Conservation (phyloP, 2,888 invertebrate genomes). For the Cordilura impudica region DNA sequence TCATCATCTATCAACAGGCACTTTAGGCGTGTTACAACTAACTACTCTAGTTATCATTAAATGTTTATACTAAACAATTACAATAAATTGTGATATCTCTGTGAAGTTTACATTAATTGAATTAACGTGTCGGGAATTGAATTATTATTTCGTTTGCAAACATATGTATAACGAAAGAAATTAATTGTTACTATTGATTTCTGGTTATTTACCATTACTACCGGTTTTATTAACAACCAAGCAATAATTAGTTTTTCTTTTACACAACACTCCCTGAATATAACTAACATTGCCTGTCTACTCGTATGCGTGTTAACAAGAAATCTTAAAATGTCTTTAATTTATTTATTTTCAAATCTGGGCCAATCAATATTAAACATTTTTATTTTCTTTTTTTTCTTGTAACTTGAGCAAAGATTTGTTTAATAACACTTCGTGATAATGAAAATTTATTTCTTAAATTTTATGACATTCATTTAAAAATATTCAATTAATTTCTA, state of each 20-base stretch:
- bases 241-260: not conserved
- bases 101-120: too few species aligned
- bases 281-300: not conserved
- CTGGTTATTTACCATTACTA: not conserved
- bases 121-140: too few species aligned
- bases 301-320: not conserved
- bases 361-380: constrained; percentile 29
- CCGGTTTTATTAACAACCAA: not conserved
- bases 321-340: not conserved
- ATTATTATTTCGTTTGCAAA: too few species aligned
- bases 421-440: too few species aligned
- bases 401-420: not conserved
- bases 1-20: too few species aligned
- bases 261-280: not conserved
- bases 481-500: constrained; percentile 11
- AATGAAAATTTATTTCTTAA: not conserved
- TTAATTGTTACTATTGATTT: not conserved
- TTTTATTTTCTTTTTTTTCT: too few species aligned
- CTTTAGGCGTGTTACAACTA: too few species aligned
- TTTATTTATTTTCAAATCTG: not conserved
- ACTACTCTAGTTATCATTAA: too few species aligned
- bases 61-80: too few species aligned
- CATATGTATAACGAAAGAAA: too few species aligned
- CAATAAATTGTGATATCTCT: too few species aligned
- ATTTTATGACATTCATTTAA: constrained; percentile 1